Evolutionary conservation across 1,140 invertebrate genomes (phyloP).

Genomic region (Scylla paramamosain): DNA sequence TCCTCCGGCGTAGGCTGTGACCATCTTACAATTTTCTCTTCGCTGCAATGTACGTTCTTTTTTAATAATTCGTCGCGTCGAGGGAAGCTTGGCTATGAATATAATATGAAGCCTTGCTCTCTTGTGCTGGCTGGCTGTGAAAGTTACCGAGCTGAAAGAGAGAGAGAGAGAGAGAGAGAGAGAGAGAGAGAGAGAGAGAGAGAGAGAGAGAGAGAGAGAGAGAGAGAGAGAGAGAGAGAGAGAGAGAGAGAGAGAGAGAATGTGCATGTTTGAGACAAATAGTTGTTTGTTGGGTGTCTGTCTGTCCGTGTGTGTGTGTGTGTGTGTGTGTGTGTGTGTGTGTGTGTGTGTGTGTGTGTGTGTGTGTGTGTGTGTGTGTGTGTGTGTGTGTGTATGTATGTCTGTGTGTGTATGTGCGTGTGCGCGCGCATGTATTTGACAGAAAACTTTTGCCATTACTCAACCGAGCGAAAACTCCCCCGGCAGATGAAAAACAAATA

Average conservation of each 20-base stretch:
- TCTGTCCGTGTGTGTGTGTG: too few relatives aligned
- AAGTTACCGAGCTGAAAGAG: neutral
- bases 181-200: neutral
- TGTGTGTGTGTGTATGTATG: too few relatives aligned
- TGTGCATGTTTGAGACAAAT: too few relatives aligned
- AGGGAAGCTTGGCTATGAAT: slow-evolving; percentile 19
- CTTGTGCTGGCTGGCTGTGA: neutral
- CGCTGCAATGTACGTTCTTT: neutral
- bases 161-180: neutral
- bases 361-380: too few relatives aligned
- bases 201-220: slow-evolving; percentile 10
- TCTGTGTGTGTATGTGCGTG: too few relatives aligned
- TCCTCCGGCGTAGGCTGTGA: neutral
- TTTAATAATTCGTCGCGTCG: neutral
- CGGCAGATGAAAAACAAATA: slow-evolving; percentile 4
- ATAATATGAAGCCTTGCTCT: neutral
- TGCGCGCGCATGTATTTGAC: neutral
- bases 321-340: too few relatives aligned
- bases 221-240: slow-evolving; percentile 6
- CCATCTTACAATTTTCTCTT: neutral
- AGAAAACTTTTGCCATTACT: neutral
- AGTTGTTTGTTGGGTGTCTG: too few relatives aligned
- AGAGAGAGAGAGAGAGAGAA: neutral
- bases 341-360: too few relatives aligned
- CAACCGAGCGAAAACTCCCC: neutral